Base-by-base conservation (phyloP, 2,797 vertebrate species). In the Sebastes taczanowskii region DNA sequence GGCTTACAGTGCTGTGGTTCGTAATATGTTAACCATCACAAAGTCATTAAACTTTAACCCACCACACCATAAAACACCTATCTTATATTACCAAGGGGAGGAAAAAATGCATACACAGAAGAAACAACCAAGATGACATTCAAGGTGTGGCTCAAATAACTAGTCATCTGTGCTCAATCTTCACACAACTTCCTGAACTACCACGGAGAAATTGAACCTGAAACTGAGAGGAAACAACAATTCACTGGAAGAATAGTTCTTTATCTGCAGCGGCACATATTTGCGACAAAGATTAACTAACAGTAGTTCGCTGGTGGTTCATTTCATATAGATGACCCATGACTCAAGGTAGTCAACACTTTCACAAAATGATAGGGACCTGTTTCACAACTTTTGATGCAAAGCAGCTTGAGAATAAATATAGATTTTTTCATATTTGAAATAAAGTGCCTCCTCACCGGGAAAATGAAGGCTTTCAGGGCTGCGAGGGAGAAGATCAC, bases 11-110 rank as follows among this genome's bases (percentile, higher is more conserved):
- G 46, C 53, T 60, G 53, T 5, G 7, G n/a, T 56, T 60, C 35
- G 84, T 49, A 81, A 87, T 89, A 34, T 80, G 55, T 85, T 53
- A 88, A 87, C 80, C 81, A 68, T 65, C 16, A 63, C 56, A 29
- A 69, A 78, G 65, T 65, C 77, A 88, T 87, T 93, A 93, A 91
- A 93, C 87, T 82, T 94, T 92, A 93, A 94, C 92, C 90, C 72
- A 75, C 18, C 6, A 68, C 49, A 56, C 72, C 88, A 84, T 93
- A 90, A 87, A 92, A 65, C 64, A 71, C 63, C 30, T 70, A 61
- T 66, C 53, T 23, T 30, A 30, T 63, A 27, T 64, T 38, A 42
- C 30, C 3, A 8, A 55, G 2, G 10, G 18, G 2, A 52, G 20
- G 9, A 52, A 61, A 59, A 79, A 7, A 59, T 13, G 73, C 30